Conservation (phyloP, 2,888 invertebrate species). For the Scrobipalpa costella region DNA sequence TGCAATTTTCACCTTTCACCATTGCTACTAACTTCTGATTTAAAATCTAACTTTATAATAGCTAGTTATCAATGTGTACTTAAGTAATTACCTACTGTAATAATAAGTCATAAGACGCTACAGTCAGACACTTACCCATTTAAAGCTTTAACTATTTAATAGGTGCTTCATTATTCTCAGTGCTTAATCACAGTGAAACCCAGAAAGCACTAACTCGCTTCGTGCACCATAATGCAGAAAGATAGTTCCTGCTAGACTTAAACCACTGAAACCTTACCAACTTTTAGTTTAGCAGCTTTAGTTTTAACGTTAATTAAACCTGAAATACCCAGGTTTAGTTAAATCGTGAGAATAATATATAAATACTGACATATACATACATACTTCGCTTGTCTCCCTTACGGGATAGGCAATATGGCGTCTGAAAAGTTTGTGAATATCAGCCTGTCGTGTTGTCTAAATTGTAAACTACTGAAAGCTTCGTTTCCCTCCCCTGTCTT, state of each 20-base stretch:
- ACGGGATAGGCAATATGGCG: too few relatives aligned
- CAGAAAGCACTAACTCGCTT: neutral
- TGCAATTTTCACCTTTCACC: too few relatives aligned
- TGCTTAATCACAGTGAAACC: neutral
- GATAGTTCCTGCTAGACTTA: neutral
- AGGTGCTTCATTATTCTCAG: conserved; percentile 6
- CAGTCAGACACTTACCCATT: neutral
- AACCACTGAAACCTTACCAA: conserved; percentile 3
- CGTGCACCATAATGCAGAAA: neutral
- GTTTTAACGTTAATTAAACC: conserved; percentile 15
- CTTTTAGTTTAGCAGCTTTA: conserved; percentile 8
- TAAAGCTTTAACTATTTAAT: neutral
- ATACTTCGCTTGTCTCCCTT: too few relatives aligned
- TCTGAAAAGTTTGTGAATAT: too few relatives aligned
- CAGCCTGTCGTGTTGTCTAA: too few relatives aligned
- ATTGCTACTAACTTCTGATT: too few relatives aligned
- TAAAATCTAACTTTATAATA: too few relatives aligned
- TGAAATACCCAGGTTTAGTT: neutral
- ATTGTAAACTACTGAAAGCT: too few relatives aligned
- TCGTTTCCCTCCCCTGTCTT: too few relatives aligned
- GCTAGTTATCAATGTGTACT: neutral
- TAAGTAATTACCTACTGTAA: neutral
- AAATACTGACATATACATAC: too few relatives aligned
- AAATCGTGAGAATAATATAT: neutral
- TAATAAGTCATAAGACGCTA: neutral